Conservation (phyloP, 1,140 invertebrate genomes). For the Galendromus occidentalis region DNA sequence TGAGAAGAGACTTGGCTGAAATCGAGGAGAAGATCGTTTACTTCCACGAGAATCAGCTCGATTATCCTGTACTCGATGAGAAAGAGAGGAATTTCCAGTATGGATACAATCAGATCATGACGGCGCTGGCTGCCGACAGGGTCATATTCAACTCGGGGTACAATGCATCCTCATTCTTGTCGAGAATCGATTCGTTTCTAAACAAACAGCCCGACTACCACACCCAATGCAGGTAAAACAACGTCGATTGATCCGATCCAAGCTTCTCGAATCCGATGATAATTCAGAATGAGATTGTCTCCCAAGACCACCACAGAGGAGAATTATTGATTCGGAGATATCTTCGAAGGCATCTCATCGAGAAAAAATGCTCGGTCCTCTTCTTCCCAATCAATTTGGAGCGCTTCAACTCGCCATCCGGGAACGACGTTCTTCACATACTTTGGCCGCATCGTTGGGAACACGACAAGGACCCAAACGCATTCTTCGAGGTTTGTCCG, state of each 20-base stretch:
- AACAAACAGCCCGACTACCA: slow-evolving; percentile 44
- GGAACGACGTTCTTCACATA: slow-evolving; percentile 34
- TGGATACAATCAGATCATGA: slow-evolving; percentile 26
- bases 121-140: slow-evolving; percentile 39
- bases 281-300: too few species aligned
- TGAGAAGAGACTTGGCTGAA: slow-evolving; percentile 39
- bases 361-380: slow-evolving; percentile 40
- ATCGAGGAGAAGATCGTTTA: slow-evolving; percentile 43
- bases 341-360: slow-evolving; percentile 24
- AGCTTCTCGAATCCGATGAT: too few species aligned
- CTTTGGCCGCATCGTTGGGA: slow-evolving; percentile 60
- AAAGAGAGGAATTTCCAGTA: slow-evolving; percentile 53
- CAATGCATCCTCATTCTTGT: slow-evolving; percentile 44
- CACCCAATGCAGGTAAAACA: slow-evolving; percentile 19
- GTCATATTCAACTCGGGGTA: slow-evolving; percentile 50
- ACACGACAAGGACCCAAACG: slow-evolving; percentile 50
- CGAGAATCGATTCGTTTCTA: slow-evolving; percentile 39
- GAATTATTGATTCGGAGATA: not conserved
- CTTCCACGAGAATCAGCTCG: slow-evolving; percentile 58
- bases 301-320: too few species aligned
- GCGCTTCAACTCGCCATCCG: slow-evolving; percentile 8
- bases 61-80: slow-evolving; percentile 44
- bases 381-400: slow-evolving; percentile 37
- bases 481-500: slow-evolving; percentile 35
- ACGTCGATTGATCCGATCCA: too few species aligned